Base-by-base conservation (phyloP, 2,113 vertebrate species). In the Sardina pilchardus region DNA sequence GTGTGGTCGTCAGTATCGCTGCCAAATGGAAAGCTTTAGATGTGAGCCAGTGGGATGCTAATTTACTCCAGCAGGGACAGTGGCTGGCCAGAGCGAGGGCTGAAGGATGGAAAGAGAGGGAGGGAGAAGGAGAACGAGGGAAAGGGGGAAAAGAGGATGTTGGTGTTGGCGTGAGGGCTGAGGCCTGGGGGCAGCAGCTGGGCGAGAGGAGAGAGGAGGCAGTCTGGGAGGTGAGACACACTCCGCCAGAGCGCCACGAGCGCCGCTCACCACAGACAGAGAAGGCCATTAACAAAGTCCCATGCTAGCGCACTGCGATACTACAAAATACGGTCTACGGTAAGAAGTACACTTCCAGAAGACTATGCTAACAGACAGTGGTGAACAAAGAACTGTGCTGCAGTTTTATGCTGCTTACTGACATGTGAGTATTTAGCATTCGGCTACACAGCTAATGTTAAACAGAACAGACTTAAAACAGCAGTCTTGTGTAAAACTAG, bases 91-190 rank as follows among this genome's bases (percentile, higher is more conserved):
- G 50, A 43, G 50, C n/a, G 17, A 43, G 47, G 63, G 43, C 26
- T 45, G 78, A 42, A 39, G 84, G 78, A 83, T 43, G 84, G 42
- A 47, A 59, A 85, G 36, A 81, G 50, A 44, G 53, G 83, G 82
- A 78, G 82, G 63, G 24, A 85, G 44, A 43, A 78, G 24, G 78
- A n/a, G 50, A 53, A 24, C 24, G 12, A 50, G n/a, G 82, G 24
- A 39, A 81, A n/a, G 78, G 71, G 71, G 75, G 84, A 82, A 83
- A 86, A 85, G 84, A 81, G 89, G 88, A 88, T 92, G 90, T 90
- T 92, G 83, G 48, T 92, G 85, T 88, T 91, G 90, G 89, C 80
- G 14, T 26, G 81, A 6, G 19, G 8, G 30, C 71, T 50, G 53
- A 1, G n/a, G 36, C 42, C 75, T 26, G 71, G 86, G 71, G 81